Base-by-base conservation (phyloP, 2,113 vertebrate genomes). In the Rhegmatorhina hoffmannsi region DNA sequence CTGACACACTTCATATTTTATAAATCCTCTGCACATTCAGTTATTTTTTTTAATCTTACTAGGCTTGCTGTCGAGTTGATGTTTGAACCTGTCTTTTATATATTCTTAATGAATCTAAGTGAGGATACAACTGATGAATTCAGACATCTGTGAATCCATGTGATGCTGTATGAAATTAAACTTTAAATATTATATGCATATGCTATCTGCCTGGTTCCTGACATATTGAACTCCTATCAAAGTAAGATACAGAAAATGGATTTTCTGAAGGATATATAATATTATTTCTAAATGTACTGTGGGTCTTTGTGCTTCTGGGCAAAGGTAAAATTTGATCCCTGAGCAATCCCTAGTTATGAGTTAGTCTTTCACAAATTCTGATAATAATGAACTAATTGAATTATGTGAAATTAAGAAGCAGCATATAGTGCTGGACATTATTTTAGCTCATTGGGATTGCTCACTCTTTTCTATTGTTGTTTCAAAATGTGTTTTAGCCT, bases 71-170 rank as follows among this genome's bases (percentile, higher is more conserved):
- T 92, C 59, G 11, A 80, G 73, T 89, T 87, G 50, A 84, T 95
- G 72, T 90, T 96, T 87, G 90, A 94, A 94, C 86, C 70, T 96
- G 91, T 93, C 83, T 94, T 96, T 94, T 89, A 64, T 94, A 56
- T 93, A 75, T 94, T 87, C 70, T 75, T 92, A 94, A 95, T 88
- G 84, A 91, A 78, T 85, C 67, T 76, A 82, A 94, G 79, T 84
- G 83, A 92, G 77, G 78, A n/a, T 80, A 50, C 84, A 90, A 79
- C 79, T 94, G 76, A 96, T 95, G n/a, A 81, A 83, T 91, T 84
- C 43, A 84, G 94, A 64, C 88, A 89, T 80, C 81, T 94, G 66
- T 76, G 78, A 84, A 84, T 72, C 77, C 60, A 33, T 68, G 58
- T 81, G 75, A 91, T 84, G 62, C 33, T 59, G 36, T 79, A 77